Percentiles rank a stretch among this genome's conserved stretches.
phyloP scores from a whole-genome alignment of 2,113 vertebrate species.

The Hyaena hyaena region DNA sequence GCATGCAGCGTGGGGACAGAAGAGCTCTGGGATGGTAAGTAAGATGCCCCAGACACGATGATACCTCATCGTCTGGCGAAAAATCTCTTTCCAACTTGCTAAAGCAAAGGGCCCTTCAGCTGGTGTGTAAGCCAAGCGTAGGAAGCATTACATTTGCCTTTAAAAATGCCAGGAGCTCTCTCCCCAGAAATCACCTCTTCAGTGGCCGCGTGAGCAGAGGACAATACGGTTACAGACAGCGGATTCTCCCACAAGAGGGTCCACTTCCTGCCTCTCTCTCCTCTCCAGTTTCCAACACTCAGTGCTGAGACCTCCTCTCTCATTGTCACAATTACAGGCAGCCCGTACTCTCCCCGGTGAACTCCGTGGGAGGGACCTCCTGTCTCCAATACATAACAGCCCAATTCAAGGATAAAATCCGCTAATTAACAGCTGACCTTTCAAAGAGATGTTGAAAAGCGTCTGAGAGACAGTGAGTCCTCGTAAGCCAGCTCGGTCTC shows the following conservation, averaged over 20 bases:
- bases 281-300: too few relatives aligned
- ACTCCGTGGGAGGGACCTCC: neutral
- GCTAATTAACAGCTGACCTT: neutral
- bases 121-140: too few relatives aligned
- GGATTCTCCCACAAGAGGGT: neutral
- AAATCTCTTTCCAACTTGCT: neutral
- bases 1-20: neutral
- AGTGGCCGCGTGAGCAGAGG: accelerated
- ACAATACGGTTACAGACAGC: accelerated
- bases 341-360: neutral
- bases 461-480: neutral
- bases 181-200: neutral
- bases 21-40: neutral
- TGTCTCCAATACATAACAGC: neutral
- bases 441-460: neutral
- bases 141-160: neutral
- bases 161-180: neutral
- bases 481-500: neutral
- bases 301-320: neutral
- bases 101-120: neutral
- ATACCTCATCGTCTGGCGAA: neutral
- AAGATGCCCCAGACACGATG: neutral
- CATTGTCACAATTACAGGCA: neutral
- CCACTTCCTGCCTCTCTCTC: neutral
- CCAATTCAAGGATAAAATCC: neutral